These are phyloP conservation scores for Drosophila ambigua DNA, from an alignment of 1,140 invertebrate species.

Conservation along the genomic window DNA sequence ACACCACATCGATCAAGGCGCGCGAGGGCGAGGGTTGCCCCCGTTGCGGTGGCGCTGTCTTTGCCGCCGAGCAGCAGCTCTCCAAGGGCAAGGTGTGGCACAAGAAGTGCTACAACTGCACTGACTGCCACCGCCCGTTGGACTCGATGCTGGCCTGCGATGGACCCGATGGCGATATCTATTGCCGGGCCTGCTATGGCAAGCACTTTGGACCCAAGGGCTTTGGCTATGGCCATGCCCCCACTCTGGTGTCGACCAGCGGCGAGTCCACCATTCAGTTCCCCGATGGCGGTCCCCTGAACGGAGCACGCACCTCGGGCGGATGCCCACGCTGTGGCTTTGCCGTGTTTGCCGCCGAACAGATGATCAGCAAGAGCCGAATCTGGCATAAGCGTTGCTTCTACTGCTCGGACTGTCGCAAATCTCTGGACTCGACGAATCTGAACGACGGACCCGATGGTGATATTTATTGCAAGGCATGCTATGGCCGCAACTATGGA, in stretches of 20 bases:
- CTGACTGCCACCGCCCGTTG: slow-evolving; percentile 95
- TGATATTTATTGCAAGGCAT: slow-evolving; percentile 97
- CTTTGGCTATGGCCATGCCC: slow-evolving; percentile 94
- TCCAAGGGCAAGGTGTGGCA: slow-evolving; percentile 98
- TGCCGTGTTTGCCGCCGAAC: slow-evolving; percentile 95
- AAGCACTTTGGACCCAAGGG: slow-evolving; percentile 96
- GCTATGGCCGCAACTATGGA: slow-evolving; percentile 96
- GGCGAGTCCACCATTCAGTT: slow-evolving; percentile 89
- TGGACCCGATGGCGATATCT: slow-evolving; percentile 94
- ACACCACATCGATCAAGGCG: slow-evolving; percentile 94
- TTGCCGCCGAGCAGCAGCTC: slow-evolving; percentile 96
- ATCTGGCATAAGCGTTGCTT: slow-evolving; percentile 98
- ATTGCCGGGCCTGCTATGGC: slow-evolving; percentile 94
- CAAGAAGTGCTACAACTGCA: slow-evolving; percentile 96
- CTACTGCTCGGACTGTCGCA: slow-evolving; percentile 95
- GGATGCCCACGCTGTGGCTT: slow-evolving; percentile 94
- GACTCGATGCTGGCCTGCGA: slow-evolving; percentile 96
- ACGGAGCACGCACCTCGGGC: slow-evolving; percentile 84
- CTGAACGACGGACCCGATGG: slow-evolving; percentile 96
- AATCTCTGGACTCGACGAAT: slow-evolving; percentile 96
- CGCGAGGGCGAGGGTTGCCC: slow-evolving; percentile 95
- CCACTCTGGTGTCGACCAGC: slow-evolving; percentile 91
- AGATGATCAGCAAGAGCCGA: slow-evolving; percentile 96
- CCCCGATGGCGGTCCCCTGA: slow-evolving; percentile 85
- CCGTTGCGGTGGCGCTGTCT: slow-evolving; percentile 95